Percentiles rank a stretch among this genome's conserved stretches.
Evolutionary conservation across 2,113 vertebrate species (phyloP).

Genomic region (Dolichotis patagonum): DNA sequence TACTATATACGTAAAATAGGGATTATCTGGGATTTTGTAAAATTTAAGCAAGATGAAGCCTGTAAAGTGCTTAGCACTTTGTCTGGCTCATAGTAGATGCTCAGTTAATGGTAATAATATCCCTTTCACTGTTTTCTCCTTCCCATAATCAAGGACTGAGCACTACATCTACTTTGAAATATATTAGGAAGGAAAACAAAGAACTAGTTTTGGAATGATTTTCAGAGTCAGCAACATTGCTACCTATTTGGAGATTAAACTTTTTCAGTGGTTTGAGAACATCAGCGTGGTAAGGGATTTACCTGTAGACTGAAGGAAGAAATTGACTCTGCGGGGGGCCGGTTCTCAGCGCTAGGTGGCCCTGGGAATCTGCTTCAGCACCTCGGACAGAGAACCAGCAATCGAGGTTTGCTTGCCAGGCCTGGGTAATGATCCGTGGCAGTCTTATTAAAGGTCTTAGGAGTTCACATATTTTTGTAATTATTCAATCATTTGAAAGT

Average conservation of each 20-base stretch:
- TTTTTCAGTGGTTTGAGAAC: slow-evolving; percentile 62
- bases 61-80: not conserved
- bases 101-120: slow-evolving; percentile 38
- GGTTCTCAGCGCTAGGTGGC: not conserved
- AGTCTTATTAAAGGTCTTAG: slow-evolving; percentile 49
- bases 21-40: slow-evolving; percentile 44
- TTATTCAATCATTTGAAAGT: slow-evolving; percentile 71
- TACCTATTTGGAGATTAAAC: slow-evolving; percentile 54
- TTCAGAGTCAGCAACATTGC: slow-evolving; percentile 8
- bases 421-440: slow-evolving; percentile 52
- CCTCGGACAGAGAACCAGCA: not conserved
- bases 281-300: slow-evolving; percentile 60
- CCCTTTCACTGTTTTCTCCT: not conserved
- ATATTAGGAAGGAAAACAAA: not conserved
- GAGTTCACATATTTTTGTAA: slow-evolving; percentile 65
- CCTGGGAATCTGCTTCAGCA: slow-evolving; percentile 12
- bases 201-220: not conserved
- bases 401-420: not conserved
- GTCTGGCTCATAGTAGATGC: slow-evolving; percentile 19
- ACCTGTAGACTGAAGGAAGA: slow-evolving; percentile 1
- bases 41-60: slow-evolving; percentile 47
- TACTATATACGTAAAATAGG: not conserved
- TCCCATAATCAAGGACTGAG: not conserved
- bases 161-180: slow-evolving; percentile 48
- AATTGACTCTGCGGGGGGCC: not conserved